Evolutionary conservation across 2,113 vertebrate genomes (phyloP), one percentile per base, ranked within the genome.

Genomic region (Phylloscopus trochiloides): DNA sequence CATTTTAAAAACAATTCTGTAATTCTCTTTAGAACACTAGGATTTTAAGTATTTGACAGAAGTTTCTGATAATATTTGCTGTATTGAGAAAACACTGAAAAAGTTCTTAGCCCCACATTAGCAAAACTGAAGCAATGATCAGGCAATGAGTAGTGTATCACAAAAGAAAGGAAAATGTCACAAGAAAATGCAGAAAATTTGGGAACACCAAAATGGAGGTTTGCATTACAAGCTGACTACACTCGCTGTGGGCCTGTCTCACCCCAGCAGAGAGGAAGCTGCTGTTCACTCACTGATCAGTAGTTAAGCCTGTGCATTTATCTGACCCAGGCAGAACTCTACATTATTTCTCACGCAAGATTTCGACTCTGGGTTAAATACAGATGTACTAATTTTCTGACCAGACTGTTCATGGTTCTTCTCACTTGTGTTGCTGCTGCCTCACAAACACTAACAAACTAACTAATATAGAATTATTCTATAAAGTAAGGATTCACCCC

Each of bases 1-100:
- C 36, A 42, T 55, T 90, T 86, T 1, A 54, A 79, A 86, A 87
- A 12, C 0, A 10, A 14, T 59, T 65, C 29, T 57, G 48, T 90
- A 79, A 32, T 61, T 57, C 32, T 88, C 45, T 94, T 67, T 51
- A 71, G n/a, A 57, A 88, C 36, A 29, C 76, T 42, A 74, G 5
- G 36, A 74, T 88, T 88, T 90, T 38, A 88, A 97, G 82, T 94
- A 80, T 87, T 94, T 84, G 43, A 24, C 71, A 73, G 45, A 77
- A 36, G 55, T 72, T 88, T 88, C 82, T 70, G 57, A 25, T 47
- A 1, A 1, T 70, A 31, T 79, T 93, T 78, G 76, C 36, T 61
- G 61, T 52, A 32, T 32, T 79, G 62, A 68, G 31, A 45, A 86
- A 86, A 55, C 43, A 55, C 50, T 40, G 77, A 82, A 81, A 92